Conservation (phyloP, 2,888 invertebrate genomes). For the Eupithecia subfuscata region DNA sequence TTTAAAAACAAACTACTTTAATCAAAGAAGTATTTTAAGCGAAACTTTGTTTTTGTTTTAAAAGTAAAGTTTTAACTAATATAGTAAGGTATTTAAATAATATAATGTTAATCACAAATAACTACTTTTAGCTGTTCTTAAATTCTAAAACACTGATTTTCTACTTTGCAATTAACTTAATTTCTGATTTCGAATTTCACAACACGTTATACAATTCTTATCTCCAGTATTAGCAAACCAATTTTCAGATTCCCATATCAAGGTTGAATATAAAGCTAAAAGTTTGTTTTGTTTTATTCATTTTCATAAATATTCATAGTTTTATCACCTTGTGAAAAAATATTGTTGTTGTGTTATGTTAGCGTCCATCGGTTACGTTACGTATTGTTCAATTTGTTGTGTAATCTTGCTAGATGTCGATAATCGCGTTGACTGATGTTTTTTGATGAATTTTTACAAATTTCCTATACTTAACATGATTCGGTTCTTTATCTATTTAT, state of each 20-base stretch:
- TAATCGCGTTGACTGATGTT: not conserved
- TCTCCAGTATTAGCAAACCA: not conserved
- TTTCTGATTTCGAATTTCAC: not conserved
- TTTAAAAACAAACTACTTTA: too few species aligned
- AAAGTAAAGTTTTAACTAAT: not conserved
- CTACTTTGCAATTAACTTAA: not conserved
- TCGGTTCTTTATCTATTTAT: not conserved
- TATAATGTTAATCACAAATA: not conserved
- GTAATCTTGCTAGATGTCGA: slow-evolving; percentile 5
- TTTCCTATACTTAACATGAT: not conserved
- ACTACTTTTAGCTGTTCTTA: not conserved
- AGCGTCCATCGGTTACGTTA: slow-evolving; percentile 15
- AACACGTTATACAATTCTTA: slow-evolving; percentile 2
- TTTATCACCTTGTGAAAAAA: slow-evolving; percentile 11
- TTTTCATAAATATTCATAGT: slow-evolving; percentile 20
- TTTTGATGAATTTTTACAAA: not conserved
- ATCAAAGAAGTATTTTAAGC: not conserved
- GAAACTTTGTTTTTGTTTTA: not conserved
- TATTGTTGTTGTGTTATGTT: slow-evolving; percentile 11
- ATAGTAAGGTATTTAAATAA: not conserved
- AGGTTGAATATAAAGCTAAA: slow-evolving; percentile 28
- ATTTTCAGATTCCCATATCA: slow-evolving; percentile 25
- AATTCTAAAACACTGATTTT: not conserved
- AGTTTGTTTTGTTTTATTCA: slow-evolving; percentile 26
- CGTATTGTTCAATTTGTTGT: slow-evolving; percentile 12